These are phyloP conservation scores for Rapana venosa DNA, from an alignment of 2,888 invertebrate genomes.

Conservation along the genomic window DNA sequence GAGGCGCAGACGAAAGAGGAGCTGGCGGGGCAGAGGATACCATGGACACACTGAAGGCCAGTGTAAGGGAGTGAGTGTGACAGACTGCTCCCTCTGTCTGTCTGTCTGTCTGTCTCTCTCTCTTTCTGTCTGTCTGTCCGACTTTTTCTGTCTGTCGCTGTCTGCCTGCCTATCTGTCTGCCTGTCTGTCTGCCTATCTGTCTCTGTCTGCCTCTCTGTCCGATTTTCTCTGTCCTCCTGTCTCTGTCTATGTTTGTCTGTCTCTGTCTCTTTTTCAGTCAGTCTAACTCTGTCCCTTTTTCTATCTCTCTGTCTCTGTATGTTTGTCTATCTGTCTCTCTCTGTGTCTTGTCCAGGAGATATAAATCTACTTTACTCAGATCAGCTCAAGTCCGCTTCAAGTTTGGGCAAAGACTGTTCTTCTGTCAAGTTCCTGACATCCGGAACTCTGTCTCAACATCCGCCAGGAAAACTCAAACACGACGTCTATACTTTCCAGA, in stretches of 20 bases:
- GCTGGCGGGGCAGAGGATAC: too few relatives aligned
- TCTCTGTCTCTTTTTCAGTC: not conserved
- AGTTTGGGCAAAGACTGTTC: too few relatives aligned
- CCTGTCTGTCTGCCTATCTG: not conserved
- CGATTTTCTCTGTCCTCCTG: not conserved
- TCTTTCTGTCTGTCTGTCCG: not conserved
- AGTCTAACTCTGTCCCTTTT: not conserved
- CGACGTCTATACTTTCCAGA: too few relatives aligned
- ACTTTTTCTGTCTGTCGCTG: not conserved
- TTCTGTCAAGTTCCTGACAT: too few relatives aligned
- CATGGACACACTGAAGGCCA: too few relatives aligned
- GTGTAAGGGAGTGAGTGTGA: too few relatives aligned
- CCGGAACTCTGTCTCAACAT: too few relatives aligned
- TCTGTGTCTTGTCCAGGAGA: not conserved
- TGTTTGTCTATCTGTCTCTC: not conserved
- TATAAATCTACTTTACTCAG: too few relatives aligned
- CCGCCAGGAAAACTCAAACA: too few relatives aligned
- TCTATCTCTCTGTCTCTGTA: not conserved
- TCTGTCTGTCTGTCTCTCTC: not conserved
- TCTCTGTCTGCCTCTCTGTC: not conserved
- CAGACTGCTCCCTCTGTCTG: not conserved
- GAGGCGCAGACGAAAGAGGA: too few relatives aligned
- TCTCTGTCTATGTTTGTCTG: not conserved
- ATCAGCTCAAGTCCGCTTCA: too few relatives aligned
- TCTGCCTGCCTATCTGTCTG: too few relatives aligned